Base-by-base conservation (phyloP, 2,888 invertebrate species). In the Eupithecia dodoneata region DNA sequence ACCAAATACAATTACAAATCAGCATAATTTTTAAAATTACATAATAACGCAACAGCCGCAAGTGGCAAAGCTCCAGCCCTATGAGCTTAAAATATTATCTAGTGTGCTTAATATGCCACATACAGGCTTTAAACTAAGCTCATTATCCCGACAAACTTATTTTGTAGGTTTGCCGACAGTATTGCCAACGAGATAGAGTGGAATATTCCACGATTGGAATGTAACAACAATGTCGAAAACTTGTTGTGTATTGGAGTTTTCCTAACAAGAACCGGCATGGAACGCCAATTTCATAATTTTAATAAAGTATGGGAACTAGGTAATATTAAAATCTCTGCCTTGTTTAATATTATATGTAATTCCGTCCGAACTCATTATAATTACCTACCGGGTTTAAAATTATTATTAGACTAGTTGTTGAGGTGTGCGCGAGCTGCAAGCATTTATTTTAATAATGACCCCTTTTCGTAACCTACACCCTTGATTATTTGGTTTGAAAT, bases 51-150 rank as follows among this genome's bases (percentile, higher is more conserved):
- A 63, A 59, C 30, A 63, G 63, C 30, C 30, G 30, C 63, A 63
- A 30, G 63, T 30, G 10, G 18, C 59, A 59, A 59, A 63, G 63
- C 63, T 4, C 63, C 42, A 66, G 42, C 71, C 71, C 71, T 59
- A 44, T 41, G 6, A 65, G 63, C 63, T 42, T 72, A 47, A 72
- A 30, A 47, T 72, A 74, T 67, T 74, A 69, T 49, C 65, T 69
- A 69, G 44, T 52, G 42, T 41, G n/a, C 18, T 73, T 66, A 66
- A 73, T 49, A 71, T 75, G 75, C 66, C 78, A 75, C 66, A 69
- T 67, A 52, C 78, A 78, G 71, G 77, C 73, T 77, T 70, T 30
- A 63, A 78, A 78, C 75, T 78, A 78, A 78, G 73, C 75, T 75
- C 75, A 73, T 67, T 78, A 75, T 44, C 44, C 41, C 4, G 71